These are phyloP conservation scores for Chrysina gloriosa DNA, from an alignment of 2,888 invertebrate genomes.

Conservation along the genomic window DNA sequence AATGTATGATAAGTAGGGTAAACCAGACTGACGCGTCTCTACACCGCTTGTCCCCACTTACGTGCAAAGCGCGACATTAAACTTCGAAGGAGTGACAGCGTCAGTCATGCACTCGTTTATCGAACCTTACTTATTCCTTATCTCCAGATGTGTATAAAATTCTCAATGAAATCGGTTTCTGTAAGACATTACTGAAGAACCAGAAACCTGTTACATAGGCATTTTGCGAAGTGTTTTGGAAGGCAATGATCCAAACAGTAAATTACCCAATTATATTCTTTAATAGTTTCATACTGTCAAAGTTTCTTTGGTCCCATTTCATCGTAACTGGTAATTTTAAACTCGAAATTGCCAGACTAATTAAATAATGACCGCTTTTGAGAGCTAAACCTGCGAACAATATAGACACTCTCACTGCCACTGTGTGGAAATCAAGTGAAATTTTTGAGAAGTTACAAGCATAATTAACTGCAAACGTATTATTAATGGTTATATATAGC, in stretches of 20 bases:
- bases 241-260: background rate
- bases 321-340: background rate
- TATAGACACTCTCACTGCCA: slow-evolving; percentile 6
- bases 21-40: too few relatives aligned
- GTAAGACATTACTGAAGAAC: too few relatives aligned
- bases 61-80: too few relatives aligned
- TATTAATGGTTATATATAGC: background rate
- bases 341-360: background rate
- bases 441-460: background rate
- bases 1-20: too few relatives aligned
- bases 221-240: background rate
- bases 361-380: slow-evolving; percentile 13
- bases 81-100: too few relatives aligned
- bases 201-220: background rate
- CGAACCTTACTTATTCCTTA: too few relatives aligned
- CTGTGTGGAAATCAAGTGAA: background rate
- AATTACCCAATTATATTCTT: background rate
- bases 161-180: too few relatives aligned
- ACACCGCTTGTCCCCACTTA: too few relatives aligned
- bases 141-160: too few relatives aligned
- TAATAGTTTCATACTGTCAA: background rate
- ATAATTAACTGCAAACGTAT: background rate
- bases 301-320: background rate
- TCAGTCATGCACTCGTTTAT: too few relatives aligned
- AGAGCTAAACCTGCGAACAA: background rate